These are phyloP conservation scores for Loripinus fragilis DNA, from an alignment of 2,888 invertebrate species.

Conservation along the genomic window DNA sequence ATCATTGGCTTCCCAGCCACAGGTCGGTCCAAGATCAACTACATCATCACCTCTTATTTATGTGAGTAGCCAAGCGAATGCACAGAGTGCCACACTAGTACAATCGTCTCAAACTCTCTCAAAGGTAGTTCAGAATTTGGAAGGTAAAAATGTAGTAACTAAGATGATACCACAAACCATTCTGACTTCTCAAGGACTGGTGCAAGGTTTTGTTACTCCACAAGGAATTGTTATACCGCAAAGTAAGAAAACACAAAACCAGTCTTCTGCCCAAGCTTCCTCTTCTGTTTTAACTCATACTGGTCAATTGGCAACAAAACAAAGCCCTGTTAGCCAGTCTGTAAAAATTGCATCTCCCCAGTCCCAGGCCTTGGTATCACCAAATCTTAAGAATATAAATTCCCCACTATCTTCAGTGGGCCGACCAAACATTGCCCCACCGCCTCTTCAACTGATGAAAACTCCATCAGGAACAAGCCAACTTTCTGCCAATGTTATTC, in stretches of 20 bases:
- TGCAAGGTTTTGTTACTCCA: slow-evolving; percentile 70
- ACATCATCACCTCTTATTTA: not conserved
- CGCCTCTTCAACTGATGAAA: not conserved
- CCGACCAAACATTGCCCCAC: not conserved
- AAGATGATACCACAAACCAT: slow-evolving; percentile 65
- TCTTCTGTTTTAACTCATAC: slow-evolving; percentile 30
- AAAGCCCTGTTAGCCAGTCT: not conserved
- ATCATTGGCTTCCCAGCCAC: slow-evolving; percentile 9
- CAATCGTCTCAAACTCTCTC: not conserved
- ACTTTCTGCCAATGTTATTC: not conserved
- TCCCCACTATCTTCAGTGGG: not conserved
- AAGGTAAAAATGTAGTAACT: slow-evolving; percentile 63
- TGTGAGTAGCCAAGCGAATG: not conserved
- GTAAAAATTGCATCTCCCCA: not conserved
- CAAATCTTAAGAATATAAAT: not conserved
- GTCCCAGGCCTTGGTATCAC: not conserved
- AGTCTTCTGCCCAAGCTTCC: slow-evolving; percentile 10
- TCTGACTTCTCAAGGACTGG: slow-evolving; percentile 60
- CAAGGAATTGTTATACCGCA: slow-evolving; percentile 65
- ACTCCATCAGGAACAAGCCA: not conserved
- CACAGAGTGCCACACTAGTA: not conserved
- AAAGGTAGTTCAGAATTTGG: slow-evolving; percentile 31
- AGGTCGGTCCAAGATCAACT: not conserved
- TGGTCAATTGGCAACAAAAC: slow-evolving; percentile 13
- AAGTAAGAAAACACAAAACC: slow-evolving; percentile 16